Evolutionary conservation across 2,113 vertebrate genomes (phyloP), one percentile per base, ranked within the genome.

Genomic region (Oryzias woworae): DNA sequence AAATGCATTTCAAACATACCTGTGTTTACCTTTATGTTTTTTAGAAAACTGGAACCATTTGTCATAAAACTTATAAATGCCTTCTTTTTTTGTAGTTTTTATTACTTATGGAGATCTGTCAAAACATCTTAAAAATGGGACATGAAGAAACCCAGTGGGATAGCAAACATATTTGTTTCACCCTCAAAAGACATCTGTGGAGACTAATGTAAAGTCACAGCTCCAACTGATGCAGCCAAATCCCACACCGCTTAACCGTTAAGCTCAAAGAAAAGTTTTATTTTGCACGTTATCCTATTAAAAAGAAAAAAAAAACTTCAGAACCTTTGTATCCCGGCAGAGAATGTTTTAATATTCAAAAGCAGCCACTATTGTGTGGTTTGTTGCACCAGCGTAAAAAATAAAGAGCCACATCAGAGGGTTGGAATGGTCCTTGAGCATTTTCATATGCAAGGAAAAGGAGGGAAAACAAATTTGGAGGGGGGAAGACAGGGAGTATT

Each of bases 301-400:
- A 90, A 90, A 36, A 57, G 45, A 91, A 89, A 86, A 36, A 36
- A 36, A 36, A 12, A 36, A 10, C 90, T 89, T 90, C 87, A 92
- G 90, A 91, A 85, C 88, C 83, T 88, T 88, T 89, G 85, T 80
- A 79, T 76, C 79, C 83, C 59, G 69, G 85, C 77, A 73, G 89
- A 88, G 89, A 91, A 90, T 87, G 89, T 91, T 92, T 92, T 90
- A 92, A 93, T 92, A 92, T 92, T 91, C 88, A 82, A 85, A 86
- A 85, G 85, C 85, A 87, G 84, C 87, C 87, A 84, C 87, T 84
- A 91, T 91, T 88, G 89, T 91, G 92, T 71, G 91, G 90, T 92
- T 89, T 83, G 73, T 83, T 84, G 77, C 67, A 61, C 84, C 83
- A 85, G 87, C 78, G 90, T 86, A 89, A 83, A 87, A 90, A 90